These are phyloP conservation scores for Ophioderma brevispina DNA, from an alignment of 35 echinoderm and acorn worm genomes.

Conservation along the genomic window DNA sequence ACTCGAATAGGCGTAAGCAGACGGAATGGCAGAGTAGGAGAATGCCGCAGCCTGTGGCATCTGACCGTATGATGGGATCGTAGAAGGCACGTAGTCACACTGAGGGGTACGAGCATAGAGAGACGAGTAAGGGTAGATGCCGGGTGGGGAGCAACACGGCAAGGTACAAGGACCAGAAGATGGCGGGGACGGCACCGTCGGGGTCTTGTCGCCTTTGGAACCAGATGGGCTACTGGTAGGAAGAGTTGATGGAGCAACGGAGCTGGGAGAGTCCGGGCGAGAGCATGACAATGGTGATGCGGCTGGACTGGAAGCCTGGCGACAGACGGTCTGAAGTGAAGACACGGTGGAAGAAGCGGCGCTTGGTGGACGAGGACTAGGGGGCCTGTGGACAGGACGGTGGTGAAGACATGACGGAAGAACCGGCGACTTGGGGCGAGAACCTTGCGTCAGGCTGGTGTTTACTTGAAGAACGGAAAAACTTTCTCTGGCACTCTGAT, in stretches of 20 bases:
- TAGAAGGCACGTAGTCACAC: not conserved
- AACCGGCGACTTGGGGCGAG: too few species aligned
- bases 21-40: not conserved
- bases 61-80: not conserved
- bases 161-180: not conserved
- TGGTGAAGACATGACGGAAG: too few species aligned
- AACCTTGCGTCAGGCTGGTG: not conserved
- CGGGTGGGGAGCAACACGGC: not conserved
- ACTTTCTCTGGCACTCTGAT: not conserved
- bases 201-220: not conserved
- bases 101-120: not conserved
- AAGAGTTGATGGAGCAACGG: not conserved
- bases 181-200: not conserved
- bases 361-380: not conserved
- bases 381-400: not conserved
- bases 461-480: too few species aligned
- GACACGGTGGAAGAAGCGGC: not conserved
- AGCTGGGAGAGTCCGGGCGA: not conserved
- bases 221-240: not conserved
- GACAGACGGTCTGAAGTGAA: too few species aligned
- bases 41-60: not conserved
- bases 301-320: not conserved
- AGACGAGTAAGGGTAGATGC: not conserved
- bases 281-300: too few species aligned
- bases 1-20: not conserved